These are phyloP conservation scores for Drosophila virilis DNA, from an alignment of 1,140 invertebrate species.

Conservation along the genomic window DNA sequence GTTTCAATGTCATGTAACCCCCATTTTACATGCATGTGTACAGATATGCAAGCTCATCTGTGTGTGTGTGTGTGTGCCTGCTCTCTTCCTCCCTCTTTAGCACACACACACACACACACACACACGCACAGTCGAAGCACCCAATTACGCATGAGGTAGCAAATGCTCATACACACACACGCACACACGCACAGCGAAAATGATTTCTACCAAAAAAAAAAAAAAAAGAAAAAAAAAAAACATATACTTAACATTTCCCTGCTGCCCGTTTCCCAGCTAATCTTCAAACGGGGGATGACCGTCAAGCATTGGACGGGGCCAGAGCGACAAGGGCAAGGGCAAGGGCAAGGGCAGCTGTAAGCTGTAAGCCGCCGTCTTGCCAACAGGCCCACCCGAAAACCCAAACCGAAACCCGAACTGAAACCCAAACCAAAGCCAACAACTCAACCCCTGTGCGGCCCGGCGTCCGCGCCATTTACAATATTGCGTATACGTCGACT, in stretches of 20 bases:
- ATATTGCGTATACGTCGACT: too few relatives aligned
- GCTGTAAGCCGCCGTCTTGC: slow-evolving; percentile 14
- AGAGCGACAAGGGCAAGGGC: slow-evolving; percentile 17
- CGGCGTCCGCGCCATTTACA: too few relatives aligned
- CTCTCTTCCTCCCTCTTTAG: too few relatives aligned
- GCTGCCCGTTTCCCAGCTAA: slow-evolving; percentile 1
- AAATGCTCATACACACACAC: slow-evolving; percentile 33
- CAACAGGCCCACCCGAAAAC: slow-evolving; percentile 3
- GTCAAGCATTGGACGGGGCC: background rate
- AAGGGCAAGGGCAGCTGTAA: slow-evolving; percentile 38
- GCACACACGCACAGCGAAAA: slow-evolving; percentile 7
- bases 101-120: too few relatives aligned
- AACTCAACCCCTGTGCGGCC: too few relatives aligned
- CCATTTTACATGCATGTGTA: slow-evolving; percentile 58
- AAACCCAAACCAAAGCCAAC: background rate
- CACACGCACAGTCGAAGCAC: slow-evolving; percentile 12
- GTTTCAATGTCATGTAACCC: slow-evolving; percentile 84
- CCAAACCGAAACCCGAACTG: background rate
- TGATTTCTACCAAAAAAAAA: slow-evolving; percentile 7
- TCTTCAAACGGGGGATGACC: slow-evolving; percentile 17
- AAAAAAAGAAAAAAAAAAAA: too few relatives aligned
- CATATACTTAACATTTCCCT: background rate
- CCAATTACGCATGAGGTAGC: slow-evolving; percentile 29
- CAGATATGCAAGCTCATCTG: slow-evolving; percentile 1
- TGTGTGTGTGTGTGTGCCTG: background rate